Conservation (phyloP, 2,113 vertebrate species). For the Ciconia stormi region DNA sequence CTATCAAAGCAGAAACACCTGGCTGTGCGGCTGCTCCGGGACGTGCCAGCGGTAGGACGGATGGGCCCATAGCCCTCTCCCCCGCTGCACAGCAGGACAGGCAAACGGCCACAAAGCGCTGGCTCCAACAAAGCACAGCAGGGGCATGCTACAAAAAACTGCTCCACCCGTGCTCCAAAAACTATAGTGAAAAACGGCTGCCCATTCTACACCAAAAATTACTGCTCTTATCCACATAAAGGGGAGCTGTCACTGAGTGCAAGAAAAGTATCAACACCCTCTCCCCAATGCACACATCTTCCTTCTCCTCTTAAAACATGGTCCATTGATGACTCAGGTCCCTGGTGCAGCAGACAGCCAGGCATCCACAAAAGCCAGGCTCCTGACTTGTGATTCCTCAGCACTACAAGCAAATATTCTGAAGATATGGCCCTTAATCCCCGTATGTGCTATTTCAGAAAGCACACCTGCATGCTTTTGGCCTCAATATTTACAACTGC, state of each 20-base stretch:
- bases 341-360: not conserved
- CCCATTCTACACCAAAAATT: not conserved
- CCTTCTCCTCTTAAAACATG: not conserved
- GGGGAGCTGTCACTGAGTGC: fast-evolving
- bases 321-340: not conserved
- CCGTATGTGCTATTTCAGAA: fast-evolving
- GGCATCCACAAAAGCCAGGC: not conserved
- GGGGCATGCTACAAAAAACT: not conserved
- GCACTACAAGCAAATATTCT: not conserved
- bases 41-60: fast-evolving
- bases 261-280: not conserved
- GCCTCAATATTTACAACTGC: not conserved
- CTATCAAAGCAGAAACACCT: not conserved
- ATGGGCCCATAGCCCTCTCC: not conserved
- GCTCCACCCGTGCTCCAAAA: not conserved
- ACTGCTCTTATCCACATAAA: not conserved
- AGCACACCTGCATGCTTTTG: not conserved
- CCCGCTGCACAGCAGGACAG: fast-evolving
- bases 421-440: not conserved
- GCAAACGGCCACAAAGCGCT: not conserved
- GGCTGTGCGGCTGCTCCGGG: not conserved
- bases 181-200: fast-evolving
- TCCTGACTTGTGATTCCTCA: not conserved
- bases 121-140: not conserved
- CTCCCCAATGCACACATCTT: not conserved